Evolutionary conservation across 2,797 vertebrate species (phyloP).

Genomic region (Valencia hispanica): DNA sequence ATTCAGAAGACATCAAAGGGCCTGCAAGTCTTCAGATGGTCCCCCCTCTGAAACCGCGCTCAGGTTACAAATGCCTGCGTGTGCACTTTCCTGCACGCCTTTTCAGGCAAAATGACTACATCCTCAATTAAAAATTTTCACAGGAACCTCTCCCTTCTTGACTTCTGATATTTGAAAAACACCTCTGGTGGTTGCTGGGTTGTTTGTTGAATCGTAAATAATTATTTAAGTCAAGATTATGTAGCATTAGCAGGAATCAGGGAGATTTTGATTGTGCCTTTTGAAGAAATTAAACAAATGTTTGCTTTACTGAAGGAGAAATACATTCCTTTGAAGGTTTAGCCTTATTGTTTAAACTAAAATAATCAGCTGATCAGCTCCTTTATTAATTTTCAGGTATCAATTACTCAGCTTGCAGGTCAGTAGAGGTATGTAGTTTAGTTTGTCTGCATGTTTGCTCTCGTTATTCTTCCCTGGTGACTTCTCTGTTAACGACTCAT

Average conservation of each 20-base stretch:
- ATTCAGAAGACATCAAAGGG: constrained; percentile 88
- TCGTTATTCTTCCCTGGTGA: constrained; percentile 65
- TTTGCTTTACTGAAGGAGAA: constrained; percentile 45
- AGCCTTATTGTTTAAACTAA: constrained; percentile 15
- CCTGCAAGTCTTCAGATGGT: constrained; percentile 84
- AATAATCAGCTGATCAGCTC: constrained; percentile 39
- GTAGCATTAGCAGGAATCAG: constrained; percentile 61
- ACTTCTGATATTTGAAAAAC: constrained; percentile 91
- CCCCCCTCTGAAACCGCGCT: constrained; percentile 68
- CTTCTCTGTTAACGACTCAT: constrained; percentile 74
- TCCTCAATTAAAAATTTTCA: constrained; percentile 94
- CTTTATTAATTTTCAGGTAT: constrained; percentile 32
- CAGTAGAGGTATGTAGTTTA: constrained; percentile 52
- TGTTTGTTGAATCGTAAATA: constrained; percentile 74
- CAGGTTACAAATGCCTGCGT: constrained; percentile 80
- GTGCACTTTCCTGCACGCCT: constrained; percentile 77
- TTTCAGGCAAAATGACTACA: constrained; percentile 76
- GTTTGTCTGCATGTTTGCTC: constrained; percentile 68
- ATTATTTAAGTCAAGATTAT: constrained; percentile 64
- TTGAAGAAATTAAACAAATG: constrained; percentile 33
- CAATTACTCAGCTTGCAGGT: constrained; percentile 39
- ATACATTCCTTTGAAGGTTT: constrained; percentile 7
- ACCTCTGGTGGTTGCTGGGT: constrained; percentile 85
- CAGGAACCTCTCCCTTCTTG: constrained; percentile 90
- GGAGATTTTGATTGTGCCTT: constrained; percentile 23